Conservation (phyloP, 2,797 vertebrate species). For the Tapera naevia region DNA sequence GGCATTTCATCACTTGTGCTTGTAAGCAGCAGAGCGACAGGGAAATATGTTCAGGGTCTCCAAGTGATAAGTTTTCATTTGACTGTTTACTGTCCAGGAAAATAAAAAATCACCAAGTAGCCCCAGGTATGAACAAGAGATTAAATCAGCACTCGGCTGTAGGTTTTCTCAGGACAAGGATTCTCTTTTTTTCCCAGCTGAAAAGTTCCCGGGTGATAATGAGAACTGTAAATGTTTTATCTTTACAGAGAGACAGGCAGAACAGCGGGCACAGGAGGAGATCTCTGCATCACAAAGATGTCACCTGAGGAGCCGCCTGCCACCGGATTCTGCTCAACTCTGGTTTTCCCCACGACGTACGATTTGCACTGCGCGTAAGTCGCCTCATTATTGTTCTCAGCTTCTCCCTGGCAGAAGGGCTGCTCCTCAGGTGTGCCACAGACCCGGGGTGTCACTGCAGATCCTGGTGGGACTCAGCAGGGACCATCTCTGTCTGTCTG, state of each 20-base stretch:
- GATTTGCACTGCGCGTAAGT: neutral
- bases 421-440: neutral
- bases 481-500: too few species aligned
- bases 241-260: neutral
- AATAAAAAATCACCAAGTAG: neutral
- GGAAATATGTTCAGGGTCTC: neutral
- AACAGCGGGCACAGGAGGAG: neutral
- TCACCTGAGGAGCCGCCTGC: neutral
- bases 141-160: neutral
- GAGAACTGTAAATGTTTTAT: constrained; percentile 2
- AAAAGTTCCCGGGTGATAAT: neutral
- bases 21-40: neutral
- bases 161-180: neutral
- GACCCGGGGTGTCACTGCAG: neutral
- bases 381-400: neutral
- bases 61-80: neutral
- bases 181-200: neutral
- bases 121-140: neutral
- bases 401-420: neutral
- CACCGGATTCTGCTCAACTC: neutral
- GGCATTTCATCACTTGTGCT: neutral
- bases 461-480: neutral
- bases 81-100: neutral
- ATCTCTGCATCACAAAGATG: neutral
- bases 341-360: accelerated